Evolutionary conservation across 2,113 vertebrate genomes (phyloP), one percentile per base, ranked within the genome.

Genomic region (Otocyon megalotis): DNA sequence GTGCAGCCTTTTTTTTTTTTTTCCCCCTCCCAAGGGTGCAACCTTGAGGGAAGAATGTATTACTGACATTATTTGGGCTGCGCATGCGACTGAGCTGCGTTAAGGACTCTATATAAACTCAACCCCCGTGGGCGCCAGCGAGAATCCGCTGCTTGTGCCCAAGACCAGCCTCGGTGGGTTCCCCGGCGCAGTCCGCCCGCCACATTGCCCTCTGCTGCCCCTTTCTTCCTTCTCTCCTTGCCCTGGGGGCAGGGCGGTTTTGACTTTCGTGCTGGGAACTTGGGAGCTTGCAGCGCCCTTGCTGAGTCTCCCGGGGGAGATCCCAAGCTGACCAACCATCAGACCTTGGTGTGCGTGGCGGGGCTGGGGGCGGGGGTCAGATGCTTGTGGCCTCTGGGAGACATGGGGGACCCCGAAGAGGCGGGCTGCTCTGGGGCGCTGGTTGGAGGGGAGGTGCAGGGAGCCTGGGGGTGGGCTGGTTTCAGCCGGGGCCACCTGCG

Each of bases 261-360:
- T 19, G 19, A n/a, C 12, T n/a, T 69, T 32, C 62, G 37, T 3
- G 2, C 32, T 5, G 13, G 32, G 22, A 54, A 72, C 67, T 56
- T n/a, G 9, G 53, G 12, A 26, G 37, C 37, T 43, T 43, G 37
- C 37, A 43, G 37, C 37, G 37, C 37, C 37, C 37, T 43, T 43
- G 37, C 37, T 43, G 37, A 43, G 37, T 43, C 37, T 43, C 37
- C 37, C 37, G 0, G 16, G 19, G 43, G 48, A 32, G 53, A 20
- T 4, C 76, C 50, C 48, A 6, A 12, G 4, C 10, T n/a, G 50
- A 19, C 17, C 30, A 30, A 19, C 17, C 30, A 10, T 11, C 50
- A 50, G 15, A 20, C 16, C 9, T 79, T 4, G 2, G 5, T 1
- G 76, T 1, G 17, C 2, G 2, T 0, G 48, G 17, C 28, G 4